These are phyloP conservation scores for Tipula lateralis DNA, from an alignment of 2,888 invertebrate genomes.

Conservation along the genomic window DNA sequence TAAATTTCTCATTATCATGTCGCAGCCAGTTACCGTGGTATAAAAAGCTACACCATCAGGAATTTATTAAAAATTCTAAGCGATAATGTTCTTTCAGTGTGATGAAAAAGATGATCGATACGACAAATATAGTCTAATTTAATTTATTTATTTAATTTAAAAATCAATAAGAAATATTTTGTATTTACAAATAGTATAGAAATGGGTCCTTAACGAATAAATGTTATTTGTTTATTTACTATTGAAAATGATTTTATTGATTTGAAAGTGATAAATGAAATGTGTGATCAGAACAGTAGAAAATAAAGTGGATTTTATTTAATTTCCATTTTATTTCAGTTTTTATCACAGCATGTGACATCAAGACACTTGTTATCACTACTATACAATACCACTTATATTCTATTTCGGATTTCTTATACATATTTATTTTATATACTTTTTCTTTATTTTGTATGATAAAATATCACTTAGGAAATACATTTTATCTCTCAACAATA, in stretches of 20 bases:
- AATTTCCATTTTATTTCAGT: background rate
- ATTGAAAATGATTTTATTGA: background rate
- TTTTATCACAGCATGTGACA: background rate
- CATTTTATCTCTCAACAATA: background rate
- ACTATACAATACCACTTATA: background rate
- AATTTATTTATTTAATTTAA: background rate
- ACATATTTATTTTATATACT: background rate
- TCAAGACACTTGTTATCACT: background rate
- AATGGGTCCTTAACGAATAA: background rate
- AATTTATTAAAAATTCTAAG: too few relatives aligned
- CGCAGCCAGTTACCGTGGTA: too few relatives aligned
- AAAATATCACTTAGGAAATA: background rate
- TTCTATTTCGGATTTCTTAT: background rate
- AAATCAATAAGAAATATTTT: background rate
- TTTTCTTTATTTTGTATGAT: background rate
- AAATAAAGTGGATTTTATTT: background rate
- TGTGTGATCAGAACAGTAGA: background rate
- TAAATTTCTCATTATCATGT: too few relatives aligned
- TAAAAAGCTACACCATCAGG: too few relatives aligned
- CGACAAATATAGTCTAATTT: too few relatives aligned
- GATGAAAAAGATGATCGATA: too few relatives aligned
- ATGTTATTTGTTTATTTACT: background rate
- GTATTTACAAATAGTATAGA: background rate
- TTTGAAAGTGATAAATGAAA: slow-evolving; percentile 5
- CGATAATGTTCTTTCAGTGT: too few relatives aligned